Base-by-base conservation (phyloP, 2,113 vertebrate genomes). In the Marcusenius ussheri region DNA sequence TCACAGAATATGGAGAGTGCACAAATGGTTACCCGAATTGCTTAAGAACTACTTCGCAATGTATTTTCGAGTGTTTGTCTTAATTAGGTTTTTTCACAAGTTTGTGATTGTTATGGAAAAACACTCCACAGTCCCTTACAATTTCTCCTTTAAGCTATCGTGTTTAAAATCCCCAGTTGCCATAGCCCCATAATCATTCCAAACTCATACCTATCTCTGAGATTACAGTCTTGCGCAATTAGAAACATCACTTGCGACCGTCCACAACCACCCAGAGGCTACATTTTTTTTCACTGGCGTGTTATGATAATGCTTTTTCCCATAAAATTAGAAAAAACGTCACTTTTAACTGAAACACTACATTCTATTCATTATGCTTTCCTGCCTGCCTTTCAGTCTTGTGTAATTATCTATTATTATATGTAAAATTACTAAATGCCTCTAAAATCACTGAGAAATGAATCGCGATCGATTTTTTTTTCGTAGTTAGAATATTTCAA, bases 181-280 rank as follows among this genome's bases (percentile, higher is more conserved):
- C 19, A 24, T n/a, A 84, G 9, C 17, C 83, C 45, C 21, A 2
- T 84, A 84, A 47, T 84, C 83, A 84, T 87, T 51, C 24, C 27
- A 87, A 87, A 53, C 27, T 17, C 49, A 35, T 17, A 27, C 85
- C 50, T 27, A 47, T 35, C 47, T 87, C 49, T 42, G 85, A 56
- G 50, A 87, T 87, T 87, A 39, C 85, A 56, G 50, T 53, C 85
- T 39, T 87, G 31, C 42, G 8, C 50, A 87, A 87, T 87, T 51
- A 87, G n/a, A 87, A 87, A 56, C 85, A 87, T 53, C 11, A 56
- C 27, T 56, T 39, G 31, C 10, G 50, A 31, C 50, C 85, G 47
- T 87, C 50, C 31, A 53, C 49, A 87, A 19, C 85, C 85, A 21
- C 50, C 31, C 31, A 87, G 19, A 53, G 50, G 3, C 50, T 56